Base-by-base conservation (phyloP, 2,113 vertebrate genomes). In the Regulus satrapa region DNA sequence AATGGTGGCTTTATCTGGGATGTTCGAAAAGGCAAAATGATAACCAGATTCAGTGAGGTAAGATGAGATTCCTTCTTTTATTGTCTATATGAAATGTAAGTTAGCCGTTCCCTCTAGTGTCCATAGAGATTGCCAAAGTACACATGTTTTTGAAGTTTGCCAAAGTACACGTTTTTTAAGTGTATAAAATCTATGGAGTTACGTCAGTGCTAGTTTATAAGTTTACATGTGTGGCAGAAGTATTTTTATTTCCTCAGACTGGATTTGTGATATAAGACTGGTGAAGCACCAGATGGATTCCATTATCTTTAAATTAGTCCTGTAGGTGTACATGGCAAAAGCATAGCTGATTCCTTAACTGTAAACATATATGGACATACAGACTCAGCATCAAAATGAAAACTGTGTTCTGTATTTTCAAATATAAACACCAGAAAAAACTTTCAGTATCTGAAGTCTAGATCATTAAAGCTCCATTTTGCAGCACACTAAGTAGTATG, bases 1-100 rank as follows among this genome's bases (percentile, higher is more conserved):
- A 99, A 99, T 41, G 99, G 99, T 71, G 99, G 97, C 19, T 99
- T 99, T 90, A 99, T 99, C 95, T 99, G 99, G 99, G 99, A 99
- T 89, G 95, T 99, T 59, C 98, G 95, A 85, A 99, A 99, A 95
- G 99, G 99, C 54, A 99, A 99, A 97, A 98, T 99, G 87, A 98
- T 99, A 97, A 99, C 99, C 24, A 98, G 99, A 92, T 99, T 99
- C 75, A 98, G 95, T 89, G 99, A 99, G 99, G 99, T 99, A 95
- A 95, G 85, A 89, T 71, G 28, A 87, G 49, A 41, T 92, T 75
- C 12, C 31, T 59, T n/a, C 12, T 68, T 18, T 45, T 69, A 75
- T 90, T 51, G 23, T 49, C 58, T 75, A 2, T 29, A 17, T 68
- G 9, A 63, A 52, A 40, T 76, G 9, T 32, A 51, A 88, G 20